Evolutionary conservation across 1,140 invertebrate genomes (phyloP), one percentile per base, ranked within the genome.

Genomic region (Nephila pilipes): DNA sequence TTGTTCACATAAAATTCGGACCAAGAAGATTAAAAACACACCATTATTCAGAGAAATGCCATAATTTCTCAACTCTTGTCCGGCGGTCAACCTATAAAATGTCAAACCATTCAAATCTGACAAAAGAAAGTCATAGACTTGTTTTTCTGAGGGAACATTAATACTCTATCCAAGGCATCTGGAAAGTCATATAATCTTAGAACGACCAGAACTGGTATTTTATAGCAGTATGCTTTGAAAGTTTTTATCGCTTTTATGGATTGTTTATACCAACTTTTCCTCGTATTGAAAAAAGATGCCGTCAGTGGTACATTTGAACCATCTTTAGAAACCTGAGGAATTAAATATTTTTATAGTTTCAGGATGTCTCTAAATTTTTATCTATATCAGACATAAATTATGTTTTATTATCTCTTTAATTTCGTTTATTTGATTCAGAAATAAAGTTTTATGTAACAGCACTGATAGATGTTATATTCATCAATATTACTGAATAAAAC

Each of bases 1-100:
- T 75, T 75, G 32, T 5, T 32, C 69, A 75, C 69, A 75, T 75
- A 75, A 75, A 75, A 75, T 75, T 75, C 69, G 4, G 29, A 75
- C 69, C 32, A 3, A 75, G 2, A 75, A 75, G 29, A 32, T 75
- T 25, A 36, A 75, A 75, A 75, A 75, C 69, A 75, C 8, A 75
- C 16, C 69, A 0, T 36, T 18, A 75, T 32, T 36, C 58, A 36
- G 69, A 18, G 25, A 22, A 29, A 29, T 32, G 3, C 32, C 12
- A 36, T 75, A 36, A 75, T 75, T 75, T 75, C 69, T 32, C 32
- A 75, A 32, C 8, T 36, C 14, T 10, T 16, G 29, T 32, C 69
- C 16, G 69, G 8, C 1, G 29, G 32, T 75, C 69, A 75, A 75
- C 14, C 18, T 29, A 36, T 75, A 75, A 75, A 75, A 75, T 18